Evolutionary conservation across 1,140 invertebrate genomes (phyloP).

Genomic region (Drosophila bocki): DNA sequence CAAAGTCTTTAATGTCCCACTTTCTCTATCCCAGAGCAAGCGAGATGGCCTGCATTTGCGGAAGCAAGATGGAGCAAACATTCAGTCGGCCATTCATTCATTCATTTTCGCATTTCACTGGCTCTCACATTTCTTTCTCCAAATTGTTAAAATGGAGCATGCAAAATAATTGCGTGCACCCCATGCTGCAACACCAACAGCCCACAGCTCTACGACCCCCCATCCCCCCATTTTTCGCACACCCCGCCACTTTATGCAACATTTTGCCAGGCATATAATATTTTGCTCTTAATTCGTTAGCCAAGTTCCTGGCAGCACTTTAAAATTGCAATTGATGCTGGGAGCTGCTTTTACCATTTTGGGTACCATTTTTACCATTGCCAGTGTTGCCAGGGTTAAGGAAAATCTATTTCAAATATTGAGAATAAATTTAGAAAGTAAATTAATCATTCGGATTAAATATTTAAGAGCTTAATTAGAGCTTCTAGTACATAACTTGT

Average conservation of each 20-base stretch:
- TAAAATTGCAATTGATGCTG: slow-evolving; percentile 47
- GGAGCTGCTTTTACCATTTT: slow-evolving; percentile 22
- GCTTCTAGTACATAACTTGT: background rate
- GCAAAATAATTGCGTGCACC: slow-evolving; percentile 49
- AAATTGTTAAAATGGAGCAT: slow-evolving; percentile 56
- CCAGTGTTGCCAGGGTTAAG: slow-evolving; percentile 6
- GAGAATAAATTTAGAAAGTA: too few relatives aligned
- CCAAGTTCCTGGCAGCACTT: slow-evolving; percentile 49
- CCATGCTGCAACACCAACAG: slow-evolving; percentile 3
- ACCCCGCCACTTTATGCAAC: slow-evolving; percentile 37
- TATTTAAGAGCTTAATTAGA: background rate
- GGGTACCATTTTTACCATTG: too few relatives aligned
- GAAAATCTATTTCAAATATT: background rate
- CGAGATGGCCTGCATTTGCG: slow-evolving; percentile 4
- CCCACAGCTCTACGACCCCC: background rate
- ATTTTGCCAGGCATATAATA: slow-evolving; percentile 54
- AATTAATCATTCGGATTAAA: too few relatives aligned
- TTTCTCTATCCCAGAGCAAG: slow-evolving; percentile 2
- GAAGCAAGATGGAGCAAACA: slow-evolving; percentile 20
- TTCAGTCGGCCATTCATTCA: slow-evolving; percentile 48
- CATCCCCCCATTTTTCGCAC: background rate
- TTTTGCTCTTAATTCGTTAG: slow-evolving; percentile 55
- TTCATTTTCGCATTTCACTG: slow-evolving; percentile 52
- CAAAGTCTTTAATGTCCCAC: slow-evolving; percentile 43
- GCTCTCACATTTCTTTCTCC: slow-evolving; percentile 52